Percentiles rank a stretch among this genome's conserved stretches.
These are phyloP conservation scores for Tiliacea citrago DNA, from an alignment of 2,888 invertebrate species.

Conservation along the genomic window DNA sequence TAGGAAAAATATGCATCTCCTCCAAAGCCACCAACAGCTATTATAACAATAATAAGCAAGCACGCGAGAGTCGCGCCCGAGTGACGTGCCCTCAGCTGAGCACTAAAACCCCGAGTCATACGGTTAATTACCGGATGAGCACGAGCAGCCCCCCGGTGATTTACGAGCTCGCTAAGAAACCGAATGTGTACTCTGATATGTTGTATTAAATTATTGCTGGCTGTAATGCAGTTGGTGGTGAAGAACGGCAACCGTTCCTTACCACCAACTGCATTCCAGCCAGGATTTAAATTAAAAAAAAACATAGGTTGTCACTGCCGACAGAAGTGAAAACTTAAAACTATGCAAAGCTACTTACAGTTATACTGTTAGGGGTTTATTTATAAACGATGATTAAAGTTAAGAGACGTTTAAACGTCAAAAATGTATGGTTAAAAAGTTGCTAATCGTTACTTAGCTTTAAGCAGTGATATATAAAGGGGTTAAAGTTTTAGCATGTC, in stretches of 20 bases:
- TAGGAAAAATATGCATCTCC: slow-evolving; percentile 4
- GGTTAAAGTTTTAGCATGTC: too few species aligned
- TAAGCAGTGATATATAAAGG: too few species aligned
- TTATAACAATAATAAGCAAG: slow-evolving; percentile 55
- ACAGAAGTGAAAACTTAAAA: too few species aligned
- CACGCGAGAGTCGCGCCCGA: slow-evolving; percentile 37
- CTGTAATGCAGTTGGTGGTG: slow-evolving; percentile 46
- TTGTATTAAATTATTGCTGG: slow-evolving; percentile 63
- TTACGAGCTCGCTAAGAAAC: slow-evolving; percentile 73
- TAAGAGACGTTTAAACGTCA: too few species aligned
- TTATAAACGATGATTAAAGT: too few species aligned
- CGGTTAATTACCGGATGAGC: slow-evolving; percentile 79
- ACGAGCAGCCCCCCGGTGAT: slow-evolving; percentile 77
- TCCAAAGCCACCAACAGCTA: slow-evolving; percentile 9
- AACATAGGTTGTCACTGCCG: too few species aligned
- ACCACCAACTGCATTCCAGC: too few species aligned
- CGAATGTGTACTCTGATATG: slow-evolving; percentile 65
- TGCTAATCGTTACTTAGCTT: too few species aligned
- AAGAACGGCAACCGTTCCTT: too few species aligned
- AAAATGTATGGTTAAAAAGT: too few species aligned
- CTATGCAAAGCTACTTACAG: too few species aligned
- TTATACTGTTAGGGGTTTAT: too few species aligned
- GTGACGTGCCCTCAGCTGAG: slow-evolving; percentile 62
- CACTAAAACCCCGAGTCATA: slow-evolving; percentile 75
- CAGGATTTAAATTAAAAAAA: not conserved